Base-by-base conservation (phyloP, 2,888 invertebrate genomes). In the Rhagophthalmus giganteus region DNA sequence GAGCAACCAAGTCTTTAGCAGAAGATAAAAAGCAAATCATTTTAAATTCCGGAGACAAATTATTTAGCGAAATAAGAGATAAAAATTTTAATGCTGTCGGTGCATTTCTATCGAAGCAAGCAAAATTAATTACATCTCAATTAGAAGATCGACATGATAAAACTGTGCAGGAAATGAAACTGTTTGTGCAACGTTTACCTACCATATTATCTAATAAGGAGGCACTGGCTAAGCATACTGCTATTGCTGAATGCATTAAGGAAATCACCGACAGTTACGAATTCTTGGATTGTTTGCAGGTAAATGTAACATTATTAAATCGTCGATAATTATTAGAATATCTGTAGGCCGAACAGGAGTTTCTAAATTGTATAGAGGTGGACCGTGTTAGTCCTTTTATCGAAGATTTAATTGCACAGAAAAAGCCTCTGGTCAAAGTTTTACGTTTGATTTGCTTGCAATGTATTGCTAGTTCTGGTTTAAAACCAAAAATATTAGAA, bases 161-260 rank as follows among this genome's bases (percentile, higher is more conserved):
- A 71, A 88, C 94, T 0, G 89, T 98, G n/a, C 90, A 91, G 65
- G 94, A 96, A 75, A 92, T 97, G 76, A 94, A 94, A 70, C 85
- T 90, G 67, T 94, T 95, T 73, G 96, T 97, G 1, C 87, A 91
- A 24, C 85, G 88, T 39, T 77, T 97, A 57, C 95, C 95, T 0
- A 87, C 89, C 62, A 83, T 97, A 77, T 77, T 95, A 66, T 88
- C 87, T 11, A 87, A 88, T 58, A 94, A 94, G 67, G 86, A 89
- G 68, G 91, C 92, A 1, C 77, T 94, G n/a, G 87, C 89, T 20
- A 77, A 81, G 74, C 95, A 97, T 68, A 95, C 93, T 2, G 89
- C 94, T 24, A 91, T 98, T 61, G 96, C 95, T 0, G 94, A 95
- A 73, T 83, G 94, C 69, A 87, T 98, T 16, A 94, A 95, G 73